Evolutionary conservation across 2,888 invertebrate genomes (phyloP).

Genomic region (Drosophila histrio): DNA sequence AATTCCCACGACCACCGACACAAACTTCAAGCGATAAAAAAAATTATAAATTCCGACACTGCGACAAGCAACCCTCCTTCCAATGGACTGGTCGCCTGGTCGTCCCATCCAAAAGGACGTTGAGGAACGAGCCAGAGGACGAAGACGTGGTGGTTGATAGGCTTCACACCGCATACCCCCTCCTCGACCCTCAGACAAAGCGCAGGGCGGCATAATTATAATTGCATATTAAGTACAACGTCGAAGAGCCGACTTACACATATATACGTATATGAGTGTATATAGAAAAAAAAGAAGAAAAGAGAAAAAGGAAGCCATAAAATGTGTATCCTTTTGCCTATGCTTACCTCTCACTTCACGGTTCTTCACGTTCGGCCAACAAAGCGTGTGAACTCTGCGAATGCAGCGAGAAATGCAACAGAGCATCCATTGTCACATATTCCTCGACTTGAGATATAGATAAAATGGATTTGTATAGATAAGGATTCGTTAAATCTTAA

Average conservation of each 20-base stretch:
- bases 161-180: constrained; percentile 24
- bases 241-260: constrained; percentile 26
- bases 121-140: not conserved
- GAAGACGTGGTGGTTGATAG: constrained; percentile 62
- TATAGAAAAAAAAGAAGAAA: constrained; percentile 5
- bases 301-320: constrained; percentile 64
- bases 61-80: constrained; percentile 51
- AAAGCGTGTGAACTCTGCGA: constrained; percentile 66
- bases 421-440: constrained; percentile 12
- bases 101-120: constrained; percentile 31
- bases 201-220: constrained; percentile 77
- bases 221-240: constrained; percentile 70
- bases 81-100: constrained; percentile 12
- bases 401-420: constrained; percentile 39
- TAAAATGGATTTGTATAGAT: constrained; percentile 16
- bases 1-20: constrained; percentile 70
- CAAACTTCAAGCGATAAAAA: constrained; percentile 30
- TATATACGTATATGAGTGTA: not conserved
- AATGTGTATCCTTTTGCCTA: constrained; percentile 63
- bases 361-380: constrained; percentile 7
- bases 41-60: constrained; percentile 71
- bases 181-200: constrained; percentile 39
- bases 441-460: not conserved
- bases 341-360: not conserved
- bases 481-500: constrained; percentile 12